Base-by-base conservation (phyloP, 1,140 invertebrate species). In the Apis cerana region DNA sequence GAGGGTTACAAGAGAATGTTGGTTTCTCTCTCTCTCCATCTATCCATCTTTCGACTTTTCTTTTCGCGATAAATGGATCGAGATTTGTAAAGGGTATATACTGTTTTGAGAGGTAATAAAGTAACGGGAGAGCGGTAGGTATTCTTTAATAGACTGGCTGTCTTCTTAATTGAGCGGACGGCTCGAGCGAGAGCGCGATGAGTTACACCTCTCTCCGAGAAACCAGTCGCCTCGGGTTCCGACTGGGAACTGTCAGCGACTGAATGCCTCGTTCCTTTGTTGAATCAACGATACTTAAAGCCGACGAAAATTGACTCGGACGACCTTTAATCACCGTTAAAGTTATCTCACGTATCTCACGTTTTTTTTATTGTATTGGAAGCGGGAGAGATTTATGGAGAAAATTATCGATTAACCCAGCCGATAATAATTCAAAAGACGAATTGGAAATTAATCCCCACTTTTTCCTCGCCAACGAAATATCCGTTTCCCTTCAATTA, bases 161-260 rank as follows among this genome's bases (percentile, higher is more conserved):
- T 86, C 82, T 77, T 72, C 85, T 87, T 85, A 83, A 85, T 85
- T 75, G 84, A 83, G 81, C 80, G 80, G 64, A 70, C 84, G 77
- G 78, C 72, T 81, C 79, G 85, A 33, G 33, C 82, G 77, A 90
- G 85, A 80, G 77, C 82, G 71, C 81, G 88, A 87, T 84, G 83
- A 88, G 79, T 82, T 83, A 80, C 78, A 80, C 59, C 69, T 65
- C 33, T 43, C 5, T 10, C 11, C 8, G 15, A n/a, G 33, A 67
- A 81, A 82, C 86, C 17, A 83, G 70, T 27, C 62, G 43, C 4
- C 12, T 3, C 17, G 8, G 71, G 8, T 74, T 13, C 23, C 13
- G 52, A 48, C 33, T 27, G 52, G 23, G 19, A 61, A 61, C 76
- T 70, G 59, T 80, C 78, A 56, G 9, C 78, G 19, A 3, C 52